Evolutionary conservation across 64 coral and sea anemone genomes (phyloP).

Genomic region (Pocillopora verrucosa): DNA sequence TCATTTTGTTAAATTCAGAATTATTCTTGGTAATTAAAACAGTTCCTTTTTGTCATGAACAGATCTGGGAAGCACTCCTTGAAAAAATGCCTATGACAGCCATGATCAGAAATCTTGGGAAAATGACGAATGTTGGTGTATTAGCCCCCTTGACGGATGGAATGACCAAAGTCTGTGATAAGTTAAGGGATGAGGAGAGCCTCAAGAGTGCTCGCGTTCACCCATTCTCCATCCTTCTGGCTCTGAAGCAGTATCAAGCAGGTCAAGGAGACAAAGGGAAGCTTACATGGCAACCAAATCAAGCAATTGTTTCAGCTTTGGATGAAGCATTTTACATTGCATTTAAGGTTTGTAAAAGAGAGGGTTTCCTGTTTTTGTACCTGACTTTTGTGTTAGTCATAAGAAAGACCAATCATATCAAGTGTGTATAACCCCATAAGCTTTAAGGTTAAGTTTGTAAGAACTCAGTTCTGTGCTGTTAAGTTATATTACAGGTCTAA

Average conservation of each 20-base stretch:
- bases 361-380: not conserved
- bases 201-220: conserved; percentile 80
- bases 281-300: conserved; percentile 68
- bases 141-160: conserved; percentile 43
- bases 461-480: no score
- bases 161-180: conserved; percentile 52
- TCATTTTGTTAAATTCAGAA: no score
- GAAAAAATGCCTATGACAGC: conserved; percentile 99
- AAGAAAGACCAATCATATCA: no score
- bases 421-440: no score
- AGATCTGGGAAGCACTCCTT: conserved; percentile 93
- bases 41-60: not conserved
- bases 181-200: conserved; percentile 18
- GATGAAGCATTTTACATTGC: conserved; percentile 88
- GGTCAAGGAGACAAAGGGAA: conserved; percentile 83
- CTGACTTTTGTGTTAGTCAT: no score
- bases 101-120: conserved; percentile 93
- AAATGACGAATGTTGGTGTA: conserved; percentile 83
- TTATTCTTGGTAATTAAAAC: not conserved
- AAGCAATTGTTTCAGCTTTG: conserved; percentile 56
- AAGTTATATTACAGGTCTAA: no score
- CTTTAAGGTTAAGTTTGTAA: no score
- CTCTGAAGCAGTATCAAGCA: conserved; percentile 75
- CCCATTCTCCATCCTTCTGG: conserved; percentile 83
- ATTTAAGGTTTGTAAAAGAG: conserved; percentile 68